These are phyloP conservation scores for Heliconius hortense DNA, from an alignment of 2,888 invertebrate genomes.

Conservation along the genomic window DNA sequence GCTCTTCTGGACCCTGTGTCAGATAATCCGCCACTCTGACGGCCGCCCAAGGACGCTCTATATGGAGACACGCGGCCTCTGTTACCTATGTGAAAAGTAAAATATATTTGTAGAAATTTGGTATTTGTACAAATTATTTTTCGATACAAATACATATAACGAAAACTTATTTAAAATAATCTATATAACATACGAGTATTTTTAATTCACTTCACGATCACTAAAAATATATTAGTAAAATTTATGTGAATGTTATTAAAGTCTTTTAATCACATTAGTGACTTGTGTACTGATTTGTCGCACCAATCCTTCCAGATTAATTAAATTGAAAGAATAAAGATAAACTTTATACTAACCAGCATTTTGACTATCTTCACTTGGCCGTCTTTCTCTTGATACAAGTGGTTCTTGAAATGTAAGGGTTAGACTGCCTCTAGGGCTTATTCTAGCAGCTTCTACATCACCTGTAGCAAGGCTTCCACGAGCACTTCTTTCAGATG, in stretches of 20 bases:
- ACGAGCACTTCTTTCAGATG: conserved; percentile 74
- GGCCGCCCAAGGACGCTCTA: conserved; percentile 75
- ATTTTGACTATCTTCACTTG: conserved; percentile 82
- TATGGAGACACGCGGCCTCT: conserved; percentile 84
- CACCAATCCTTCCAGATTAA: no score
- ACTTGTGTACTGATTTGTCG: no score
- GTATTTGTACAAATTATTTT: no score
- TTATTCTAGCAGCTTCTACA: conserved; percentile 67
- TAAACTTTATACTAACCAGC: conserved; percentile 62
- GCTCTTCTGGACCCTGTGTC: conserved; percentile 85
- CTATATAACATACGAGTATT: no score
- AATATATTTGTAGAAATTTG: no score
- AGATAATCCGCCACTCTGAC: conserved; percentile 74
- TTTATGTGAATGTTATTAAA: no score
- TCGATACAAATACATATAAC: no score
- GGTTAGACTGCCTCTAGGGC: conserved; percentile 83
- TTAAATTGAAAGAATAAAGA: background rate
- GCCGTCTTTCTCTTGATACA: conserved; percentile 78
- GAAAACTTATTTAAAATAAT: no score
- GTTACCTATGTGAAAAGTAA: conserved; percentile 48
- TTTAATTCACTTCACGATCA: no score
- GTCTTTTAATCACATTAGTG: no score
- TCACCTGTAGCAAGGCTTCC: conserved; percentile 71
- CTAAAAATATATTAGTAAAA: no score
- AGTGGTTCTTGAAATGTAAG: conserved; percentile 84